These are phyloP conservation scores for Porites cylindrica DNA, from an alignment of 92 coral and sea anemone species.

Conservation along the genomic window DNA sequence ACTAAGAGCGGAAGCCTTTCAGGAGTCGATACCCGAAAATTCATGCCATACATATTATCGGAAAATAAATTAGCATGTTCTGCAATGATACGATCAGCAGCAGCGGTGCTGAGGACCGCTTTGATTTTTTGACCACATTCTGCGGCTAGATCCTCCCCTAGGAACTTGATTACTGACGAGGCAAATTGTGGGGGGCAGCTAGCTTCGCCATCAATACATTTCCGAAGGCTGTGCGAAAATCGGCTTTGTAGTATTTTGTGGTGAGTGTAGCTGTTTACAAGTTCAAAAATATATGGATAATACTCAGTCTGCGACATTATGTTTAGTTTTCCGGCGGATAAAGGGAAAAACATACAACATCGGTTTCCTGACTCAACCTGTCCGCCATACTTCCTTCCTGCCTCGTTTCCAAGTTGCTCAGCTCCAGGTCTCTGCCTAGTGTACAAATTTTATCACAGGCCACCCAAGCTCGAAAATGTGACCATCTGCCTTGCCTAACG, in stretches of 20 bases:
- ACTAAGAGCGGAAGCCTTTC: slow-evolving; percentile 23
- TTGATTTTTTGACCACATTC: slow-evolving; percentile 12
- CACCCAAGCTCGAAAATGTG: no score
- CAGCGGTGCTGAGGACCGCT: slow-evolving; percentile 23
- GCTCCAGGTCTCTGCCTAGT: no score
- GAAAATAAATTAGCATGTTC: slow-evolving; percentile 29
- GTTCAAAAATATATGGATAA: neutral
- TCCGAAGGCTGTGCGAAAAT: slow-evolving; percentile 8
- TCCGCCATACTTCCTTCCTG: neutral
- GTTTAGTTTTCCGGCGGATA: neutral
- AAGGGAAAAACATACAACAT: no score
- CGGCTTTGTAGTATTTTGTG: slow-evolving; percentile 41
- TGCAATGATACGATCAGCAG: slow-evolving; percentile 42
- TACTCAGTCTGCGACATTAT: slow-evolving; percentile 18
- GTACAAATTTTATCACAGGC: no score
- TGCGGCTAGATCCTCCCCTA: slow-evolving; percentile 30
- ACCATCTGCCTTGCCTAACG: no score
- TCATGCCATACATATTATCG: neutral
- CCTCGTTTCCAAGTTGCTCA: neutral
- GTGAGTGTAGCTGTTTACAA: slow-evolving; percentile 10
- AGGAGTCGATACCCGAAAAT: slow-evolving; percentile 9
- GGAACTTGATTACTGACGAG: slow-evolving; percentile 2
- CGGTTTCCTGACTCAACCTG: neutral
- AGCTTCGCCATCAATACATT: slow-evolving; percentile 2
- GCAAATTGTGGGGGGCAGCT: slow-evolving; percentile 14